These are phyloP conservation scores for Cabera pusaria DNA, from an alignment of 2,888 invertebrate genomes.

Conservation along the genomic window DNA sequence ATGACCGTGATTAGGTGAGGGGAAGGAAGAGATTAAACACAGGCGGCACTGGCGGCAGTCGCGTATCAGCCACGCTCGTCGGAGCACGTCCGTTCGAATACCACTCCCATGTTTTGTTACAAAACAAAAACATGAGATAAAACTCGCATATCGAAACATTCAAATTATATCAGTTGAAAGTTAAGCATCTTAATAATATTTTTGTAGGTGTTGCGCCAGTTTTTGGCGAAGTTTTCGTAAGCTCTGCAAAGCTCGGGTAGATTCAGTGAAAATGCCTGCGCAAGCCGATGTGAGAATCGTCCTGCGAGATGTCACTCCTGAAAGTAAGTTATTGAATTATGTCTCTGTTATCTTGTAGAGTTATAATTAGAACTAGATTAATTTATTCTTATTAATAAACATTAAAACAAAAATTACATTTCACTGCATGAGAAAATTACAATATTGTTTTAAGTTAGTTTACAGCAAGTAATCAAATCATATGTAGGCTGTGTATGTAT, in stretches of 20 bases:
- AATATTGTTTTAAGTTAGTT: too few species aligned
- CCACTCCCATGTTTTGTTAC: conserved; percentile 8
- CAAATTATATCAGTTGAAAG: conserved; percentile 4
- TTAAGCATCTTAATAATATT: not conserved
- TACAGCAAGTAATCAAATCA: too few species aligned
- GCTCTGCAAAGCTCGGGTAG: conserved; percentile 21
- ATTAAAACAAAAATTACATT: too few species aligned
- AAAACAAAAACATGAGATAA: conserved; percentile 42
- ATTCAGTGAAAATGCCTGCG: conserved; percentile 61
- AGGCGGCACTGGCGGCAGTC: conserved; percentile 29
- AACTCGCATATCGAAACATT: conserved; percentile 19
- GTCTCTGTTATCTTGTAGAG: too few species aligned
- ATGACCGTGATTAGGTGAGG: conserved; percentile 7
- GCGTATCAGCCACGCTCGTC: conserved; percentile 30
- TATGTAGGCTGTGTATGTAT: too few species aligned
- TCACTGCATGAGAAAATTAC: too few species aligned
- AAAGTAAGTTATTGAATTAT: too few species aligned
- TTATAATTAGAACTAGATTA: too few species aligned
- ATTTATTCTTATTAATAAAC: conserved; percentile 3
- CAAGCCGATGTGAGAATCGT: conserved; percentile 62
- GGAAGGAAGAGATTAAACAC: conserved; percentile 3
- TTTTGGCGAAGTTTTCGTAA: conserved; percentile 19
- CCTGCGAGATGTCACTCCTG: conserved; percentile 68
- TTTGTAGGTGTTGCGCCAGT: conserved; percentile 1
- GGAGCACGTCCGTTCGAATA: conserved; percentile 32